phyloP scores from a whole-genome alignment of 2,113 vertebrate genomes.

The Heterotis niloticus region DNA sequence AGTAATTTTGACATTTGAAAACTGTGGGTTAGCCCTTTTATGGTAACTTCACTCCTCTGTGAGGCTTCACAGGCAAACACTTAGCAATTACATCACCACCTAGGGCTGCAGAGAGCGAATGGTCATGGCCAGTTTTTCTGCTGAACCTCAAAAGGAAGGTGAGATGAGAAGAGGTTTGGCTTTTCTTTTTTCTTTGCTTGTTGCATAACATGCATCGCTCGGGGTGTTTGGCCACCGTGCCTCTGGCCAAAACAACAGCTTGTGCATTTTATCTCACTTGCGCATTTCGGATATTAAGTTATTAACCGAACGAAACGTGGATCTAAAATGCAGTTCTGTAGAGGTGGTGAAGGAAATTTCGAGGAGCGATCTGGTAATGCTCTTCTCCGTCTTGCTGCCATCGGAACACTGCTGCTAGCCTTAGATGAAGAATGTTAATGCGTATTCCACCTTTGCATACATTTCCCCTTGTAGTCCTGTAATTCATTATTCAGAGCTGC shows the following conservation, averaged over 20 bases:
- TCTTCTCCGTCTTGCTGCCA: slow-evolving; percentile 4
- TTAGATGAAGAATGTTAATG: slow-evolving; percentile 30
- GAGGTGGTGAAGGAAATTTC: neutral
- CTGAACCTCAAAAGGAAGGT: slow-evolving; percentile 23
- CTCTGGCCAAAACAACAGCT: slow-evolving; percentile 36
- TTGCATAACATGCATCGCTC: slow-evolving; percentile 24
- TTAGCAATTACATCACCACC: slow-evolving; percentile 21
- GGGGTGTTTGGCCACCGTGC: slow-evolving; percentile 19
- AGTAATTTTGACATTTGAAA: slow-evolving; percentile 15
- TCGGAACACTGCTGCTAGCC: slow-evolving; percentile 8
- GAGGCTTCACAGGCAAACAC: slow-evolving; percentile 3
- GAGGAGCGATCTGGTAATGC: neutral
- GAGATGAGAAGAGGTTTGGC: slow-evolving; percentile 20
- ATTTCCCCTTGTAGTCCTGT: slow-evolving; percentile 25
- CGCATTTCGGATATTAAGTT: slow-evolving; percentile 1
- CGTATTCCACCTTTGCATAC: slow-evolving; percentile 20
- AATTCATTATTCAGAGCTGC: slow-evolving; percentile 37
- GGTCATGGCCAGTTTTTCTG: slow-evolving; percentile 6
- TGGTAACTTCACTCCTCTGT: neutral
- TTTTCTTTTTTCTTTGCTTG: slow-evolving; percentile 22
- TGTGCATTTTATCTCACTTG: slow-evolving; percentile 37
- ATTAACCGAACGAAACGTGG: neutral
- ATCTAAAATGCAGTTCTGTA: neutral
- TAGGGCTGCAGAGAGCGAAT: slow-evolving; percentile 12
- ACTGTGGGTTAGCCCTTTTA: neutral